A percentile compares a stretch with the other conserved stretches of the same genome.
Evolutionary conservation across 2,113 vertebrate genomes (phyloP).

Genomic region (Periophthalmus modestus): DNA sequence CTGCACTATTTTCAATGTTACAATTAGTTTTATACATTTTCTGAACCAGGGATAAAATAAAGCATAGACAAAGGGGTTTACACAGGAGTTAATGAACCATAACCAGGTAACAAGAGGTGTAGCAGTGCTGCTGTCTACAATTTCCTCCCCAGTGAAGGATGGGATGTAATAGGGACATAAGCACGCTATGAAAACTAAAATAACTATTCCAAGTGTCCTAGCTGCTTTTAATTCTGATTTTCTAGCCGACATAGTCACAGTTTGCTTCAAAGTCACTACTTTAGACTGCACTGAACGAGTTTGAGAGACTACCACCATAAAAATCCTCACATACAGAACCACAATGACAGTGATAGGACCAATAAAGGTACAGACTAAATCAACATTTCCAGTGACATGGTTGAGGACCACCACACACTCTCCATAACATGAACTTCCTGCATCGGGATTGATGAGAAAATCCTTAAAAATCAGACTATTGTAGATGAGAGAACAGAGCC

Average conservation of each 20-base stretch:
- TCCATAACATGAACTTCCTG: background rate
- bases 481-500: background rate
- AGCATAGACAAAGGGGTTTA: constrained; percentile 31
- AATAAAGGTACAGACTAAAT: no score
- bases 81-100: constrained; percentile 18
- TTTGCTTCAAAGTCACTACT: no score
- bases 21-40: constrained; percentile 15
- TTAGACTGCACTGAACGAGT: no score
- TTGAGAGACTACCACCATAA: no score
- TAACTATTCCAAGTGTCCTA: no score
- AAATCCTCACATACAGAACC: no score
- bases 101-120: background rate
- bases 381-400: no score
- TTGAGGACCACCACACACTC: no score
- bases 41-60: constrained; percentile 32
- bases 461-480: background rate
- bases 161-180: background rate
- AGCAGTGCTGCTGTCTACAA: background rate
- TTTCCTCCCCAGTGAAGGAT: background rate
- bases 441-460: background rate
- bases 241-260: no score
- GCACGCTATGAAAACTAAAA: no score
- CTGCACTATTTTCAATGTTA: background rate
- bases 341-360: no score
- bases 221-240: no score